A percentile compares a stretch with the other conserved stretches of the same genome.
phyloP scores from a whole-genome alignment of 2,888 invertebrate genomes.

The Dryocosmus kuriphilus region DNA sequence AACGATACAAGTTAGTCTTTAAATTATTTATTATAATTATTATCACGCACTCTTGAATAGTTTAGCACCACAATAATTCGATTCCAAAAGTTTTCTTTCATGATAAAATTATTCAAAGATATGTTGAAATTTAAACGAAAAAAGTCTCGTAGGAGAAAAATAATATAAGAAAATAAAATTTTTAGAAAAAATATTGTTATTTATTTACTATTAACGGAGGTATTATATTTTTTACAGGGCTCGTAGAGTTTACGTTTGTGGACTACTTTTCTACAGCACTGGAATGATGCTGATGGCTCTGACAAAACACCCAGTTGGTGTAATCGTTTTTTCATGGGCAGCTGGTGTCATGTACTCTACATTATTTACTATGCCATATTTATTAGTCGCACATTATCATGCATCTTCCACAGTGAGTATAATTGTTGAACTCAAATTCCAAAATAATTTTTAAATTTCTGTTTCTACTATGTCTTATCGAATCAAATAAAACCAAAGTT shows the following conservation, averaged over 20 bases:
- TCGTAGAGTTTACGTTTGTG: conserved; percentile 91
- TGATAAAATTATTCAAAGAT: too few species aligned
- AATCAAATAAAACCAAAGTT: too few species aligned
- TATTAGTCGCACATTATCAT: conserved; percentile 96
- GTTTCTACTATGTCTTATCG: too few species aligned
- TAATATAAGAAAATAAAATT: conserved; percentile 16
- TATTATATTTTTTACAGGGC: conserved; percentile 82
- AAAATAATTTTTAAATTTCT: neutral
- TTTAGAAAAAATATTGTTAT: neutral
- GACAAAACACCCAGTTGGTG: conserved; percentile 87
- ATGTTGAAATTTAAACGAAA: too few species aligned
- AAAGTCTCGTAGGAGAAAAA: neutral
- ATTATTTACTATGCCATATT: conserved; percentile 97
- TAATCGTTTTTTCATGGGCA: conserved; percentile 93
- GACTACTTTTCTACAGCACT: conserved; percentile 90
- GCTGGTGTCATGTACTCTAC: conserved; percentile 99
- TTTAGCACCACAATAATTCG: too few species aligned
- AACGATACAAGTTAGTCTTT: conserved; percentile 79
- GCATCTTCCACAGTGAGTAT: conserved; percentile 89
- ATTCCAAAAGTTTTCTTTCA: too few species aligned
- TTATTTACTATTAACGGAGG: neutral
- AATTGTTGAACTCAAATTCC: neutral
- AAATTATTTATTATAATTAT: too few species aligned
- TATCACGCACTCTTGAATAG: too few species aligned
- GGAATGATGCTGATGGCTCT: conserved; percentile 94